These are phyloP conservation scores for Sinocyclocheilus maitianheensis DNA, from an alignment of 2,113 vertebrate species.

Conservation along the genomic window DNA sequence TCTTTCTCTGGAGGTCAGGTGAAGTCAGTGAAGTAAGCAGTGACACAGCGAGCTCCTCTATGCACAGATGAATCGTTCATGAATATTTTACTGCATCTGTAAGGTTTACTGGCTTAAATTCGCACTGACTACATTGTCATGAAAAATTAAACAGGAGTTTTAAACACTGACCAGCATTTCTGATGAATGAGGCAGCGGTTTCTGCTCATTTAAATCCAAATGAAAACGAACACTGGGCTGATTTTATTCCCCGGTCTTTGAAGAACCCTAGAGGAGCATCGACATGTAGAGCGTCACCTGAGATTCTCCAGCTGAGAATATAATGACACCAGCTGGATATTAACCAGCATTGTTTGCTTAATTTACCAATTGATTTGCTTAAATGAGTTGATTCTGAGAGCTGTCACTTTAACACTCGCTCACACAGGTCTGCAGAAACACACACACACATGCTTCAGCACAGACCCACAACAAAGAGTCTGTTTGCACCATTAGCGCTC, in stretches of 20 bases:
- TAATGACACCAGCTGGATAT: constrained; percentile 44
- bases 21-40: background rate
- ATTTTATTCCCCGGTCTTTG: constrained; percentile 6
- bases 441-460: background rate
- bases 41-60: background rate
- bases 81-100: background rate
- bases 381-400: constrained; percentile 52
- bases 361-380: constrained; percentile 41
- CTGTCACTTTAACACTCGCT: constrained; percentile 38
- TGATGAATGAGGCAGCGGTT: background rate
- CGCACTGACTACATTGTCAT: background rate
- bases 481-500: constrained; percentile 41
- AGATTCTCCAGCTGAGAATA: background rate
- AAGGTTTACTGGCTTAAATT: background rate
- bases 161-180: background rate
- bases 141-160: background rate
- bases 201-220: background rate
- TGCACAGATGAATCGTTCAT: background rate
- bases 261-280: background rate
- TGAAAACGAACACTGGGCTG: background rate
- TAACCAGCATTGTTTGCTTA: constrained; percentile 34
- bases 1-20: background rate
- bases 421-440: constrained; percentile 41
- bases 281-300: background rate
- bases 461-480: background rate